These are phyloP conservation scores for Chaenogobius annularis DNA, from an alignment of 2,113 vertebrate species.

Conservation along the genomic window DNA sequence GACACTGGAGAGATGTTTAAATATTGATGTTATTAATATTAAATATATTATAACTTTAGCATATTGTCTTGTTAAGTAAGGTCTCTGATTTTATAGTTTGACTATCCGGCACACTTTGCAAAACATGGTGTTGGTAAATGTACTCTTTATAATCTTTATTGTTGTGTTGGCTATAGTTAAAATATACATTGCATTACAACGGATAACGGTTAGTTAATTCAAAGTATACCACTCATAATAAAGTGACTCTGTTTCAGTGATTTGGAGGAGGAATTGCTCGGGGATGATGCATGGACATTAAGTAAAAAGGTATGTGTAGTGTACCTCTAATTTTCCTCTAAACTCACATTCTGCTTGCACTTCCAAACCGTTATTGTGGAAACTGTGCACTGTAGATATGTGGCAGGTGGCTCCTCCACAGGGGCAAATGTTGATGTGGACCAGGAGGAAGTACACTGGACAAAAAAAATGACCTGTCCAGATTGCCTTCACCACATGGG, in stretches of 20 bases:
- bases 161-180: not conserved
- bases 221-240: not conserved
- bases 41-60: no score
- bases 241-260: slow-evolving; percentile 77
- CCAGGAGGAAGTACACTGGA: slow-evolving; percentile 66
- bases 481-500: slow-evolving; percentile 73
- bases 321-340: not conserved
- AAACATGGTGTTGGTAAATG: no score
- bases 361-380: not conserved
- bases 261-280: slow-evolving; percentile 92
- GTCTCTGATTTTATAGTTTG: no score
- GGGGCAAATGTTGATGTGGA: slow-evolving; percentile 65
- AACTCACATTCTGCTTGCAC: not conserved
- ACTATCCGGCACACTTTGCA: no score
- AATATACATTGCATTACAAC: not conserved
- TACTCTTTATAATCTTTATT: no score
- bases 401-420: slow-evolving; percentile 68
- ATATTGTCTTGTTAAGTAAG: no score
- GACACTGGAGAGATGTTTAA: no score
- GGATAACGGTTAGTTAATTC: not conserved
- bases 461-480: slow-evolving; percentile 71
- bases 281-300: slow-evolving; percentile 87
- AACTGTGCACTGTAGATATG: slow-evolving; percentile 41
- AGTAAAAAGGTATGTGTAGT: slow-evolving; percentile 88
- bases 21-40: no score